Percentiles rank a stretch among this genome's conserved stretches.
phyloP scores from a whole-genome alignment of 2,888 invertebrate species.

The Augiades crinisus region DNA sequence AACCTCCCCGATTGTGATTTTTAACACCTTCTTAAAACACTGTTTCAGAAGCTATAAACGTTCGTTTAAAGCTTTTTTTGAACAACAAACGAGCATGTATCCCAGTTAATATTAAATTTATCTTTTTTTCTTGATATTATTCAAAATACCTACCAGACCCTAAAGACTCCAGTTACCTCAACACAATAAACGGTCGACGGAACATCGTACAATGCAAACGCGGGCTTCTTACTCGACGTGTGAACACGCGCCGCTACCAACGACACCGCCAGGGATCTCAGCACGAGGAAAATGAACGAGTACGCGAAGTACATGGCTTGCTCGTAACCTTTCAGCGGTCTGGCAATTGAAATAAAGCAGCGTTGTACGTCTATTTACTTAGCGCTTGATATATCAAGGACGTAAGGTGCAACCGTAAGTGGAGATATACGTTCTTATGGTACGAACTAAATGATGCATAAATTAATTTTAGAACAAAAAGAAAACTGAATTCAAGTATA shows the following conservation, averaged over 20 bases:
- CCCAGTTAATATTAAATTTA: too few relatives aligned
- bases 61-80: too few relatives aligned
- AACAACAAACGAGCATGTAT: too few relatives aligned
- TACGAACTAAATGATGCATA: too few relatives aligned
- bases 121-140: too few relatives aligned
- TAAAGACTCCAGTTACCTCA: conserved; percentile 71
- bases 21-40: too few relatives aligned
- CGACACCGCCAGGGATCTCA: conserved; percentile 81
- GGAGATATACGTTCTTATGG: too few relatives aligned
- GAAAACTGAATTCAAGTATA: too few relatives aligned
- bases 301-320: conserved; percentile 83
- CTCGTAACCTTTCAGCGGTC: conserved; percentile 61
- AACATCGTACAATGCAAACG: conserved; percentile 80
- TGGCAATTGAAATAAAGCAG: conserved; percentile 40
- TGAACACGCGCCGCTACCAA: conserved; percentile 79
- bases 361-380: conserved; percentile 27
- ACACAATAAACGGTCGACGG: conserved; percentile 79
- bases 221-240: conserved; percentile 76
- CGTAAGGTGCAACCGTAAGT: too few relatives aligned
- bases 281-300: conserved; percentile 83
- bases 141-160: neutral
- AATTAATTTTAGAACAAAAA: too few relatives aligned
- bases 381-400: neutral
- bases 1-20: too few relatives aligned
- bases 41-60: too few relatives aligned